Evolutionary conservation across 2,888 invertebrate genomes (phyloP).

Genomic region (Apamea crenata): DNA sequence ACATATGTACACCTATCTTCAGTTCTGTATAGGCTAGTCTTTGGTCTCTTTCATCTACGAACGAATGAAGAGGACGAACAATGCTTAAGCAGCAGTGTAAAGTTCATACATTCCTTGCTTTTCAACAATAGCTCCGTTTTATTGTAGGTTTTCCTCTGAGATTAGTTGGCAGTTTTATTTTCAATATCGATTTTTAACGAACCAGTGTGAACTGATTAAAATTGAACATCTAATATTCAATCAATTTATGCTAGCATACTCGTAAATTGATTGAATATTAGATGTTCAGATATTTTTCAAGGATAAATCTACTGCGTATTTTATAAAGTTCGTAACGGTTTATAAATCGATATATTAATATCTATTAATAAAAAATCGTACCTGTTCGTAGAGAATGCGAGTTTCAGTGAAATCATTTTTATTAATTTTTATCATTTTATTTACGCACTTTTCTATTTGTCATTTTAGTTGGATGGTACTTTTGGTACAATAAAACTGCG

Average conservation of each 20-base stretch:
- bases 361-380: background rate
- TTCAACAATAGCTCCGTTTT: background rate
- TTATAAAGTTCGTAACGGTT: background rate
- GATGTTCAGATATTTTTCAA: too few relatives aligned
- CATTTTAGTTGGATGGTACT: background rate
- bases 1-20: background rate
- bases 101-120: background rate
- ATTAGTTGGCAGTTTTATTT: background rate
- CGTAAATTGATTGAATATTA: too few relatives aligned
- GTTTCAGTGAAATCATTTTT: background rate
- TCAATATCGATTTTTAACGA: background rate
- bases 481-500: background rate
- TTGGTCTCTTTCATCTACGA: slow-evolving; percentile 11
- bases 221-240: background rate
- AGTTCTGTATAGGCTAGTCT: background rate
- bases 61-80: slow-evolving; percentile 21
- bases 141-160: background rate
- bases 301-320: background rate
- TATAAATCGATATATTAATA: background rate
- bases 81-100: background rate
- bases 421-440: background rate
- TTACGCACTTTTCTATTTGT: background rate
- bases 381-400: background rate
- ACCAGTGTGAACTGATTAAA: background rate
- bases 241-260: too few relatives aligned